Percentiles rank a stretch among this genome's conserved stretches.
Conservation (phyloP, 2,113 vertebrate genomes). For the Dipodomys ordii region DNA sequence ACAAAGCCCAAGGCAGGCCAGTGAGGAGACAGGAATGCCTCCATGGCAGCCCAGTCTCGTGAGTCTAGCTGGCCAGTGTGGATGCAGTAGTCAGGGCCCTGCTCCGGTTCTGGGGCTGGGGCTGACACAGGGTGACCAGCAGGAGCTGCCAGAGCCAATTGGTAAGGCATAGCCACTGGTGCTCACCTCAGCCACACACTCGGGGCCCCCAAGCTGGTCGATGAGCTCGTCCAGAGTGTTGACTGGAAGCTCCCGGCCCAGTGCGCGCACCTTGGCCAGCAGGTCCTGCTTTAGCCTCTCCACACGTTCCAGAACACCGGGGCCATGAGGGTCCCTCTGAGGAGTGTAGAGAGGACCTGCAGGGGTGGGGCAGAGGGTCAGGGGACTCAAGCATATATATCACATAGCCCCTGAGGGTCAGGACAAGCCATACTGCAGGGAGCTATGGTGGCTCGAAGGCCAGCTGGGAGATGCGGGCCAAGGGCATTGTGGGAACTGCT, state of each 20-base stretch:
- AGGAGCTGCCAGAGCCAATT: too few species aligned
- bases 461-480: not conserved
- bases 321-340: slow-evolving; percentile 81
- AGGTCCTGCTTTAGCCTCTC: slow-evolving; percentile 95
- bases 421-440: not conserved
- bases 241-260: slow-evolving; percentile 97
- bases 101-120: not conserved
- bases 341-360: slow-evolving; percentile 73
- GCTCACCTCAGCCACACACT: slow-evolving; percentile 95
- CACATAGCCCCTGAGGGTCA: too few species aligned
- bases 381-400: not conserved
- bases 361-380: not conserved
- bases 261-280: slow-evolving; percentile 91
- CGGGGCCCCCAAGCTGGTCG: slow-evolving; percentile 95
- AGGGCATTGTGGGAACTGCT: too few species aligned
- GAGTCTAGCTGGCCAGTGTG: not conserved
- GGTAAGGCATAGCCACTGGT: too few species aligned
- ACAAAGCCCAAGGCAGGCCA: not conserved
- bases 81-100: too few species aligned
- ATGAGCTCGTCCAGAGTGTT: slow-evolving; percentile 98
- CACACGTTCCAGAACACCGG: slow-evolving; percentile 84
- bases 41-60: too few species aligned
- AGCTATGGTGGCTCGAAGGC: not conserved
- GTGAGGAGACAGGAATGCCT: too few species aligned
- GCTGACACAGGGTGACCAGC: too few species aligned